Evolutionary conservation across 2,113 vertebrate species (phyloP), one percentile per base, ranked within the genome.

Genomic region (Gracilinanus agilis): DNA sequence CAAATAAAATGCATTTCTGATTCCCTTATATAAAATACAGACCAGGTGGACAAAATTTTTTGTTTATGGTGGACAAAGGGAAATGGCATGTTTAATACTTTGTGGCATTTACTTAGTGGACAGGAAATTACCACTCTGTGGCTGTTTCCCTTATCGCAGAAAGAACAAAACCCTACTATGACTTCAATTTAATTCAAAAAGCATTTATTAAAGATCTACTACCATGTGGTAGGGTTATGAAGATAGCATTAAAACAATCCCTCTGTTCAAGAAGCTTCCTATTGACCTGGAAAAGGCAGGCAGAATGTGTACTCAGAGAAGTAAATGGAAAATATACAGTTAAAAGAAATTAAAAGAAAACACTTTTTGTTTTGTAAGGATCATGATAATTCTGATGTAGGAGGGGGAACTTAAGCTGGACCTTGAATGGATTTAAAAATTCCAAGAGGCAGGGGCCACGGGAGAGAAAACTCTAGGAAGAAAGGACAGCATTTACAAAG

Each of bases 121-220:
- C 56, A 94, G 27, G 93, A 40, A 40, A 53, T 4, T 13, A n/a
- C 91, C 11, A 94, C 75, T 96, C 55, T 55, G 27, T 10, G 44
- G 56, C 24, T 44, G 3, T 88, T 92, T 93, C 19, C 13, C 44
- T 96, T 55, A 90, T 92, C 88, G 89, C 19, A 88, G 23, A 89
- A 4, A 89, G 53, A 93, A 40, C 0, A 94, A 90, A 96, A 90
- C 7, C 24, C 6, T 83, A 8, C 6, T 23, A 83, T 83, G 23
- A 23, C 34, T n/a, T 75, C 61, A 75, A 75, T n/a, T 75, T n/a
- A 75, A 75, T n/a, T 75, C 34, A 75, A n/a, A 75, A 75, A 12
- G 4, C 12, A n/a, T 75, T n/a, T 75, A 75, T 19, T 75, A n/a
- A n/a, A 34, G 4, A 75, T 75, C n/a, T 75, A n/a, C 61, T n/a